Evolutionary conservation across 2,888 invertebrate genomes (phyloP), one percentile per base, ranked within the genome.

Genomic region (Synergus itoensis): DNA sequence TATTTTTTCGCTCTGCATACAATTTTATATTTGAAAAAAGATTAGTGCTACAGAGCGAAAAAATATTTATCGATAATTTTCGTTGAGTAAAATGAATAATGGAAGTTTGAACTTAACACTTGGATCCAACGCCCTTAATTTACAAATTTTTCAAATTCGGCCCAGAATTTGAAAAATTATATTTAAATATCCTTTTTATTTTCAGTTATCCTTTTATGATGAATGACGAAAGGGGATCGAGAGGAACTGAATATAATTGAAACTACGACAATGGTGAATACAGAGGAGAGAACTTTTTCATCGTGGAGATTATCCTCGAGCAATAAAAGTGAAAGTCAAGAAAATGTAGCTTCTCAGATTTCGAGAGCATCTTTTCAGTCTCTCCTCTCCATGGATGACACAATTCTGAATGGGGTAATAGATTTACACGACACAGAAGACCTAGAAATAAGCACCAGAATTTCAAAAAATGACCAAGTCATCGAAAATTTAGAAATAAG

Each of bases 351-450:
- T 11, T 73, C 73, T 12, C 16, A 53, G 53, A 5, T 45, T 36
- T 36, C 53, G 16, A n/a, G 14, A 41, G 7, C 62, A 14, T 41
- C 65, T 1, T 1, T 21, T 36, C 28, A 77, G 9, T 28, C 43
- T 16, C 75, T 82, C 21, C 57, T 79, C 4, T 57, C 48, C 40
- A 45, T 77, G n/a, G 69, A 83, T 62, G 77, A 82, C 16, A 77
- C 78, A 64, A 18, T 82, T 75, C 60, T 82, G 1, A 77, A 82
- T n/a, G 67, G 57, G 60, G 0, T 79, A 21, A 12, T 16, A 36
- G 41, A 60, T 40, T 76, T 62, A 8, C 14, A 41, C 18, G 76
- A 76, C n/a, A 9, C 11, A 16, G 76, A 76, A 14, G 21, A 62
- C 9, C 5, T 41, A 9, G n/a, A 28, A 9, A 62, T 41, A n/a